Base-by-base conservation (phyloP, 2,113 vertebrate species). In the Thunnus maccoyii region DNA sequence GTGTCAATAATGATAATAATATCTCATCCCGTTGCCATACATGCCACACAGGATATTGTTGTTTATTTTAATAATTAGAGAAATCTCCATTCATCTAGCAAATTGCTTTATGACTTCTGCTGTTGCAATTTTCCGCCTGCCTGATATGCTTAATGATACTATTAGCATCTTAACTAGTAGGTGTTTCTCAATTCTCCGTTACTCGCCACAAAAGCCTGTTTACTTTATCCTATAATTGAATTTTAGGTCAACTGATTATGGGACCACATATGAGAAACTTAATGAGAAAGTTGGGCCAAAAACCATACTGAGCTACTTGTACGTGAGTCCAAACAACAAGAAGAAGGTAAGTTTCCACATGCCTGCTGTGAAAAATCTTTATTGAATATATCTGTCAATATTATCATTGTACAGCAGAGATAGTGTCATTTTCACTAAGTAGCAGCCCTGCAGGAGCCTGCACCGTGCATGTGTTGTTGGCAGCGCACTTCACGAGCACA, bases 201-300 rank as follows among this genome's bases (percentile, higher is more conserved):
- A 46, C 41, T 72, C 68, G 61, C 57, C 44, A 52, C 51, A 60
- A 63, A 72, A 88, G 83, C 46, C 69, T 66, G 27, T 89, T 87
- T 91, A 95, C 50, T 88, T 89, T 91, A 88, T 90, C 58, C 90
- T 89, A 69, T 88, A 92, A 93, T 96, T 96, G 86, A 92, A 96
- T 97, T 96, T 89, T 90, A 99, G 97, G 95, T 99, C 97, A 93
- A 98, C 96, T 4, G 97, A 99, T 95, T 98, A 98, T 84, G 97
- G 97, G 88, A 97, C 97, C 80, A 99, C 97, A 0, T 99, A 99
- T 57, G 97, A 98, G 92, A 99, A 98, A 85, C 89, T 98, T 83
- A 98, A 98, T 76, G 97, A 98, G 80, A 97, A 97, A 95, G 96
- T 98, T 32, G 97, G 97, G 20, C 92, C 95, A 84, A 99, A 98